Conservation (phyloP, 2,797 vertebrate genomes). For the Enteromius unitaeniatus region DNA sequence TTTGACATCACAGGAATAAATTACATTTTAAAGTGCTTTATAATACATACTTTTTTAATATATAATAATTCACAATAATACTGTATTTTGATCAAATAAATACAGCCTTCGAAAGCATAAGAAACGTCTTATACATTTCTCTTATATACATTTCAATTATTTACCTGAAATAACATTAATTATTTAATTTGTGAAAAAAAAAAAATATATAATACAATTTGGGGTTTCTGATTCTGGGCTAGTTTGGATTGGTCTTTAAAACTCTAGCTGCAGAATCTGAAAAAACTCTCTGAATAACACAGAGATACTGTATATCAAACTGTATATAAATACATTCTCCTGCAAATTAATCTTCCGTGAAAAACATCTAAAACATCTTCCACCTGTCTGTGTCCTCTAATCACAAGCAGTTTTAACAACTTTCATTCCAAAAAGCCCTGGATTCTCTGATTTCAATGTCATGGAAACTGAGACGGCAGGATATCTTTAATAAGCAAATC, state of each 20-base stretch:
- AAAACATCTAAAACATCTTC: background rate
- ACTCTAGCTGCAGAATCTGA: background rate
- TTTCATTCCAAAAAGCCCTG: constrained; percentile 12
- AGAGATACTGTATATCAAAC: background rate
- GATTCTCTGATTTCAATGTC: constrained; percentile 43
- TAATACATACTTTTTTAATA: background rate
- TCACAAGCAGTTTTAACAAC: constrained; percentile 19
- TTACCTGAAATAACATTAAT: no score
- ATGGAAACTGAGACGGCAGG: constrained; percentile 34
- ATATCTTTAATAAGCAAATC: constrained; percentile 41
- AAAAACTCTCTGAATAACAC: background rate
- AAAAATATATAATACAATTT: background rate
- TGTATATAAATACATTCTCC: background rate
- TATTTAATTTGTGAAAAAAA: no score
- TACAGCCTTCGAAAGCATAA: background rate
- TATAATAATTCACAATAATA: background rate
- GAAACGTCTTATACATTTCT: background rate
- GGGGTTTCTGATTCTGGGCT: background rate
- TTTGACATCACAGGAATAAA: background rate
- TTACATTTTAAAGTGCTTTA: background rate
- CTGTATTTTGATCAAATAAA: background rate
- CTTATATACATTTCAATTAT: no score
- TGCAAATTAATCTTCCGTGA: background rate
- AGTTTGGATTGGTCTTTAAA: background rate
- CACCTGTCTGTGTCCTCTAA: background rate